These are phyloP conservation scores for Callipepla californica DNA, from an alignment of 2,113 vertebrate genomes.

Conservation along the genomic window DNA sequence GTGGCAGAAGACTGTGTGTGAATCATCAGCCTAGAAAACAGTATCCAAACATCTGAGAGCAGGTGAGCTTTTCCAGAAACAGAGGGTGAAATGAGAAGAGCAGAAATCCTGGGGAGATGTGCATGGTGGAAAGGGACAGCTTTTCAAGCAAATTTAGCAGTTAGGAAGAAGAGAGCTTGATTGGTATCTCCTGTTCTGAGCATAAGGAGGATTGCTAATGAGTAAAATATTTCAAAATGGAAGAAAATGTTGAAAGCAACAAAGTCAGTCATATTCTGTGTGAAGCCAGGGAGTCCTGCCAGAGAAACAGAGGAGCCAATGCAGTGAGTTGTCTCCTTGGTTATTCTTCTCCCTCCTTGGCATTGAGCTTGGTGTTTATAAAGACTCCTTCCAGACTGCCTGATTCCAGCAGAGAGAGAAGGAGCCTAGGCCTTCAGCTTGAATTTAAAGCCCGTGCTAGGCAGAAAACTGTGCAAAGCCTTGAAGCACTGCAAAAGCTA, in stretches of 20 bases:
- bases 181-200: constrained; percentile 60
- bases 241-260: constrained; percentile 72
- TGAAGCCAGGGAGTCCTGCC: constrained; percentile 71
- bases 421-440: background rate
- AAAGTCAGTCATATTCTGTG: constrained; percentile 66
- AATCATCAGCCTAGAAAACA: background rate
- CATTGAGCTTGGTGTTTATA: constrained; percentile 27
- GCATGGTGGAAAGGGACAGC: background rate
- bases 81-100: background rate
- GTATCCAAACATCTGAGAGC: background rate
- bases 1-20: background rate
- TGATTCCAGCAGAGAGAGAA: background rate
- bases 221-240: constrained; percentile 73
- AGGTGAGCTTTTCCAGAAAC: background rate
- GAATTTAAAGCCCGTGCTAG: background rate
- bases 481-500: rapidly evolving
- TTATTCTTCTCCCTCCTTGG: constrained; percentile 60
- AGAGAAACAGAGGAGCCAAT: constrained; percentile 58
- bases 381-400: constrained; percentile 52
- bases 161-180: constrained; percentile 29
- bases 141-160: constrained; percentile 2
- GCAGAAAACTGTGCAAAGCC: background rate
- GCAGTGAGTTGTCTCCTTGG: constrained; percentile 59
- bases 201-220: constrained; percentile 70
- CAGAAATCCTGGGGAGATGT: background rate